Base-by-base conservation (phyloP, 2,797 vertebrate species). In the Austrolebias charrua region DNA sequence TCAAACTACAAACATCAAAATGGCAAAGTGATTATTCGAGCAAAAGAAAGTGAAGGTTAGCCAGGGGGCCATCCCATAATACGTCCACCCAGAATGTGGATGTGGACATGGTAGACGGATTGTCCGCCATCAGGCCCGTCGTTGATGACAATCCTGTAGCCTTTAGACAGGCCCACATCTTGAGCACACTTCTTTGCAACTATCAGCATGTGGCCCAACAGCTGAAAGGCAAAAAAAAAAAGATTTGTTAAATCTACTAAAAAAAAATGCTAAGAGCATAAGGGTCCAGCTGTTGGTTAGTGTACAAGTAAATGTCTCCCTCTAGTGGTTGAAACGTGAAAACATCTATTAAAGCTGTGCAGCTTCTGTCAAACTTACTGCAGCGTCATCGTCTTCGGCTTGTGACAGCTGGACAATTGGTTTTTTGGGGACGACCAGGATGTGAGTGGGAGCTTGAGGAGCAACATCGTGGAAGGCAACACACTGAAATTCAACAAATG, bases 151-250 rank as follows among this genome's bases (percentile, higher is more conserved):
- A 99, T 90, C 61, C 96, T 93, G 83, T 90, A 99, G 65, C 98
- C 97, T 40, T 91, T 93, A n/a, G 88, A 64, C 76, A 98, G 92
- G 53, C 95, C 96, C 46, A 94, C 88, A 43, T 95, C 66, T 61
- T 92, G 81, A 48, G 96, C 97, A 83, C 93, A 94, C 77, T 96
- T 96, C 90, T 94, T 96, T 47, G 94, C 96, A 75, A 98, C 94
- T 19, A 98, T 87, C 93, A 99, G 93, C 92, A 99, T 78, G 89
- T 99, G 97, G 55, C 97, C 97, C 71, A 99, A 93, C 86, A 99
- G 90, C 97, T 98, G 35, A 45, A 40, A 10, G 70, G 43, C 69
- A 19, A 69, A 15, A 71, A n/a, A n/a, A n/a, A n/a, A n/a, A n/a
- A n/a, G n/a, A n/a, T n/a, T n/a, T n/a, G n/a, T n/a, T n/a, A n/a